Base-by-base conservation (phyloP, 2,797 vertebrate genomes). In the Mustela erminea region DNA sequence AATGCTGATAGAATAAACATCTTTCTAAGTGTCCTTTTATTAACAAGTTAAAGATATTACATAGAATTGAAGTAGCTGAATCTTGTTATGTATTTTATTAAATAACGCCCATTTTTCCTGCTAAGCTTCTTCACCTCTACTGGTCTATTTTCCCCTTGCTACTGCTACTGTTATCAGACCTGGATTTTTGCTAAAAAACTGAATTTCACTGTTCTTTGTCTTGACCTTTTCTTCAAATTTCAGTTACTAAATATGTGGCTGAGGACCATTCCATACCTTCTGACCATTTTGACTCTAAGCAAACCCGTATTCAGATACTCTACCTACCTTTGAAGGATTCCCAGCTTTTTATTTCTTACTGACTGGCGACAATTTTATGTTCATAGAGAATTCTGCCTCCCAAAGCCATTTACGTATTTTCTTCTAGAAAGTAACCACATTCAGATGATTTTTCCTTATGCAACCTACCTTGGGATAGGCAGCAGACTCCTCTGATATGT, bases 271-370 rank as follows among this genome's bases (percentile, higher is more conserved):
- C 18, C 3, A 43, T 25, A 7, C 4, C 21, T 54, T 32, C 4
- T 21, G 8, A 21, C 12, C 21, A 72, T 77, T 49, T 52, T 72
- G 5, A 25, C 41, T 52, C 13, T 43, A 27, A 49, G 7, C 64
- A 25, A 78, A 60, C 86, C 20, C 12, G 1, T 86, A 20, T 2
- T 52, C 12, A 23, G 3, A 54, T 66, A 12, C 5, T 43, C 52
- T 29, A 27, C 4, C 20, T 0, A 46, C 2, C 23, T 41, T 56
- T 7, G 25, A 56, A 2, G 8, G 1, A 0, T 6, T 54, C 3
- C 3, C 88, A 52, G 12, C 20, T 20, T 52, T 91, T 43, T 23
- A 25, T 72, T 46, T 62, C n/a, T 54, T 46, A 64, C 17, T 62
- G 54, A 90, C 11, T 35, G 18, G 11, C 0, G 78, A 20, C 60